phyloP scores from a whole-genome alignment of 2,113 vertebrate genomes.

The Oncorhynchus kisutch region DNA sequence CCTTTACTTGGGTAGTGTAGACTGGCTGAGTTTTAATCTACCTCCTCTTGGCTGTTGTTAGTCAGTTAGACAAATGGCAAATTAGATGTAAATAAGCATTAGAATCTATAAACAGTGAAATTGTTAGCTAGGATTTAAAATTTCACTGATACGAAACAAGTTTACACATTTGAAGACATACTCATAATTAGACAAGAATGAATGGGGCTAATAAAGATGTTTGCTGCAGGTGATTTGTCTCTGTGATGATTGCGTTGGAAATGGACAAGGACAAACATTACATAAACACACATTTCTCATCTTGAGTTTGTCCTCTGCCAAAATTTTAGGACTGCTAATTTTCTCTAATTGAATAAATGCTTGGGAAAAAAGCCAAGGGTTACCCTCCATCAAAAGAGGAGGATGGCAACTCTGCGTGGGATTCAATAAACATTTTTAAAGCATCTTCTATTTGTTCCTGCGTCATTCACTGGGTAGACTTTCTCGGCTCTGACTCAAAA shows the following conservation, averaged over 20 bases:
- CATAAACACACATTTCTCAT: slow-evolving; percentile 13
- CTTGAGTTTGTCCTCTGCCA: neutral
- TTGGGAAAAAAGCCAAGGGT: slow-evolving; percentile 18
- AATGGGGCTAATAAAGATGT: slow-evolving; percentile 9
- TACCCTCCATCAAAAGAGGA: slow-evolving; percentile 36
- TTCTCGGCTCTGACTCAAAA: too few species aligned
- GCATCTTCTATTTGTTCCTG: slow-evolving; percentile 41
- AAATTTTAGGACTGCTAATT: neutral
- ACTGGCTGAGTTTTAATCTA: neutral
- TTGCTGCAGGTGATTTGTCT: slow-evolving; percentile 13
- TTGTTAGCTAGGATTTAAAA: neutral
- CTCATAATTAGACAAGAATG: slow-evolving; percentile 4
- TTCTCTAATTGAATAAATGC: slow-evolving; percentile 20
- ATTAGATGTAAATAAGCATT: neutral
- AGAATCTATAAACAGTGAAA: neutral
- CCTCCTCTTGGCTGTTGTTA: neutral
- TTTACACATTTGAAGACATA: neutral
- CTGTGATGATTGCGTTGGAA: slow-evolving; percentile 6
- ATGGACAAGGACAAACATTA: neutral
- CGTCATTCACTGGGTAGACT: slow-evolving; percentile 34
- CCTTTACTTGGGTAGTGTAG: neutral
- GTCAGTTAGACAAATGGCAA: neutral
- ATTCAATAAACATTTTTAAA: slow-evolving; percentile 38
- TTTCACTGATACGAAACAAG: neutral
- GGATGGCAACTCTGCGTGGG: slow-evolving; percentile 29